Percentiles rank a stretch among this genome's conserved stretches.
Evolutionary conservation across 2,797 vertebrate genomes (phyloP).

Genomic region (Miichthys miiuy): DNA sequence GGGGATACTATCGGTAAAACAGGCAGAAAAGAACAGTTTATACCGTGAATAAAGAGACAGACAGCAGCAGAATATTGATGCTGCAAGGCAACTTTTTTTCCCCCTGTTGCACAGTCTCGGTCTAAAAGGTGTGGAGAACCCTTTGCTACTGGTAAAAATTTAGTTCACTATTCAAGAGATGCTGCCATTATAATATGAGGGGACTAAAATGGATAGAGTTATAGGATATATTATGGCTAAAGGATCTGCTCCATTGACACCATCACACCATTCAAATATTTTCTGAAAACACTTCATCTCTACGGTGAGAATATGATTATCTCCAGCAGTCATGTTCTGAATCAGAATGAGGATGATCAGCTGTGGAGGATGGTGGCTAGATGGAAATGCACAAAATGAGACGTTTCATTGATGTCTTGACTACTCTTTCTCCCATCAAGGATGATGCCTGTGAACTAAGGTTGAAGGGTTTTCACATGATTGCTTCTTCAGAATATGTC

Average conservation of each 20-base stretch:
- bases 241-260: slow-evolving; percentile 69
- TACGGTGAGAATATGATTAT: slow-evolving; percentile 62
- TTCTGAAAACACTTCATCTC: slow-evolving; percentile 58
- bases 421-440: slow-evolving; percentile 18
- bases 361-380: background rate
- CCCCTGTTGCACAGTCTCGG: slow-evolving; percentile 18
- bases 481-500: background rate
- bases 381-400: slow-evolving; percentile 39
- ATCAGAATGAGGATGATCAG: slow-evolving; percentile 63
- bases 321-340: slow-evolving; percentile 53
- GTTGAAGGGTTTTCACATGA: background rate
- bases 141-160: slow-evolving; percentile 34
- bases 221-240: slow-evolving; percentile 64
- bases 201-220: slow-evolving; percentile 49
- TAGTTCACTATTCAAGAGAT: slow-evolving; percentile 50
- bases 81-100: slow-evolving; percentile 23
- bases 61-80: slow-evolving; percentile 50
- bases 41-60: slow-evolving; percentile 22
- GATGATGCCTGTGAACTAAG: background rate
- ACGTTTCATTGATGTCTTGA: slow-evolving; percentile 34
- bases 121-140: slow-evolving; percentile 40
- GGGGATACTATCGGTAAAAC: slow-evolving; percentile 2
- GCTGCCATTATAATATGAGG: slow-evolving; percentile 53
- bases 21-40: slow-evolving; percentile 32
- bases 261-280: slow-evolving; percentile 65